A percentile compares a stretch with the other conserved stretches of the same genome.
Conservation (phyloP, 2,797 vertebrate species). For the Silurus lanzhouensis region DNA sequence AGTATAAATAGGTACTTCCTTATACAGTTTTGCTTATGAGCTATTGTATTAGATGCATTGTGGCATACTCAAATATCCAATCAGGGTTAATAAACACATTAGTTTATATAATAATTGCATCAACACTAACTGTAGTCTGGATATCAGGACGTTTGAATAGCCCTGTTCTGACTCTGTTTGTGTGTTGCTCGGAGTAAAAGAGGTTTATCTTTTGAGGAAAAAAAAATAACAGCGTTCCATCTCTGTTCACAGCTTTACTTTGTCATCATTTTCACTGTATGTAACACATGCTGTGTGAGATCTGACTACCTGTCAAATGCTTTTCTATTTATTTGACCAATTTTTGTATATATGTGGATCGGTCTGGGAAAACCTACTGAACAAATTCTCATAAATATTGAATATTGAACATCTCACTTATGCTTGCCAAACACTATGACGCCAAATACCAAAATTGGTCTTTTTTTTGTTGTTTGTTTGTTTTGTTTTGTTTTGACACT, state of each 20-base stretch:
- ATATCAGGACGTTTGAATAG: neutral
- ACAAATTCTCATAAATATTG: neutral
- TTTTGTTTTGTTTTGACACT: too few species aligned
- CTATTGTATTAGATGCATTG: neutral
- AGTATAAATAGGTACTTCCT: neutral
- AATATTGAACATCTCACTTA: too few species aligned
- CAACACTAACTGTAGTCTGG: neutral
- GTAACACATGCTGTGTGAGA: slow-evolving; percentile 64
- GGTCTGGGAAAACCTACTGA: neutral
- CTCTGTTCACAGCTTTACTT: slow-evolving; percentile 76
- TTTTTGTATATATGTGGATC: neutral
- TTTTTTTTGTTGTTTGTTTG: too few species aligned
- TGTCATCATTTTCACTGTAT: slow-evolving; percentile 86
- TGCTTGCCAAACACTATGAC: too few species aligned
- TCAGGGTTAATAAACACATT: neutral
- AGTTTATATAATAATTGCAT: neutral
- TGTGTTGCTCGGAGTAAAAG: neutral
- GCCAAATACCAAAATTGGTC: too few species aligned
- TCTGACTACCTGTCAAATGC: neutral
- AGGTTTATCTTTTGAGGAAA: neutral
- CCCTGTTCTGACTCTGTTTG: neutral
- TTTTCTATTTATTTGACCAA: neutral
- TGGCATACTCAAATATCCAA: neutral
- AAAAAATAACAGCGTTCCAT: slow-evolving; percentile 33
- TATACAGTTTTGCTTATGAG: neutral